Evolutionary conservation across 2,797 vertebrate species (phyloP).

Genomic region (Crypturellus tataupa): DNA sequence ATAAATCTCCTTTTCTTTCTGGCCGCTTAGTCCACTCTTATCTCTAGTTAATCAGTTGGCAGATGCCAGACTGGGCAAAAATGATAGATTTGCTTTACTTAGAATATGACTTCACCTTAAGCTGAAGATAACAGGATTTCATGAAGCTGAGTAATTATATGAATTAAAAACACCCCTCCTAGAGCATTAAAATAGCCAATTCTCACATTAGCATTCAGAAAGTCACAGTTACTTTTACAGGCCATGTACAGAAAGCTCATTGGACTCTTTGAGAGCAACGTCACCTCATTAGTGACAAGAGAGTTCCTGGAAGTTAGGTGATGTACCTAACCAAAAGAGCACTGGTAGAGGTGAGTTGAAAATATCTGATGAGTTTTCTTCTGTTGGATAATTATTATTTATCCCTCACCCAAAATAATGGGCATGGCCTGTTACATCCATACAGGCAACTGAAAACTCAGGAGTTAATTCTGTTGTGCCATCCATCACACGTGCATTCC

Average conservation of each 20-base stretch:
- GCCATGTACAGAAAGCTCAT: background rate
- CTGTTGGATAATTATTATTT: background rate
- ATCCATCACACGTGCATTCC: background rate
- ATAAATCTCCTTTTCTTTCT: background rate
- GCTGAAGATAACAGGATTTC: background rate
- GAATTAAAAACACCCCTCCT: accelerated
- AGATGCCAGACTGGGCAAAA: background rate
- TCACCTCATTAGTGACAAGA: background rate
- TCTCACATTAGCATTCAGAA: background rate
- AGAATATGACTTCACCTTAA: background rate
- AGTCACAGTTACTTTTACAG: background rate
- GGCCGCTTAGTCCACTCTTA: background rate
- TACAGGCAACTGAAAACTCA: background rate
- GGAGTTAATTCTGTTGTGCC: background rate
- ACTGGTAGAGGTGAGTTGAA: background rate
- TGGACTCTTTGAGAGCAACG: background rate
- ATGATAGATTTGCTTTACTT: background rate
- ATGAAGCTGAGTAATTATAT: background rate
- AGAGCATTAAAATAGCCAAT: background rate
- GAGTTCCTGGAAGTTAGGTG: background rate
- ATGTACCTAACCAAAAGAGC: background rate
- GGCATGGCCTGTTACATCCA: background rate
- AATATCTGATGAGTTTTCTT: background rate
- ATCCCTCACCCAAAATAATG: background rate
- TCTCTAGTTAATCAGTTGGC: background rate